Evolutionary conservation across 2,113 vertebrate species (phyloP).

Genomic region (Perccottus glenii): DNA sequence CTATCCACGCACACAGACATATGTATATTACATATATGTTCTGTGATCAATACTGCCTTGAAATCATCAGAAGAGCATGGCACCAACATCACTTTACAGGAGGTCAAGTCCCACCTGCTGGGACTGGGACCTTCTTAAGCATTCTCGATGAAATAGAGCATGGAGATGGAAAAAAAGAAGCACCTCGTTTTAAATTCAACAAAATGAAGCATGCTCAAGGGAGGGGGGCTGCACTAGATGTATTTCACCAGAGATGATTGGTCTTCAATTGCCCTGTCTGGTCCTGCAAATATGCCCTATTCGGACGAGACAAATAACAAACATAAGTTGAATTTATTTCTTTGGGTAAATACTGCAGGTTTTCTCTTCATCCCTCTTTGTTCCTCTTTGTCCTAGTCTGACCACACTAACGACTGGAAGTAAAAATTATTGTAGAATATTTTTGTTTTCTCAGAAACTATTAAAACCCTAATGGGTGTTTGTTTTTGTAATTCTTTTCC

Average conservation of each 20-base stretch:
- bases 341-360: slow-evolving; percentile 20
- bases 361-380: not conserved
- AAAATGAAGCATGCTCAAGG: slow-evolving; percentile 40
- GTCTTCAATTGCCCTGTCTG: slow-evolving; percentile 20
- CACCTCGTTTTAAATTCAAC: slow-evolving; percentile 51
- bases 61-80: slow-evolving; percentile 30
- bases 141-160: slow-evolving; percentile 52
- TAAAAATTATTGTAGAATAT: not conserved
- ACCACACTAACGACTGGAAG: slow-evolving; percentile 1
- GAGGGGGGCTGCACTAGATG: slow-evolving; percentile 31
- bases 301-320: slow-evolving; percentile 42
- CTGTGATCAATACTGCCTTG: slow-evolving; percentile 54
- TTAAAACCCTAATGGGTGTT: slow-evolving; percentile 21
- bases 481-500: slow-evolving; percentile 60
- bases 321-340: slow-evolving; percentile 28
- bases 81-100: slow-evolving; percentile 22
- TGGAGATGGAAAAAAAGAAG: slow-evolving; percentile 24
- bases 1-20: slow-evolving; percentile 29
- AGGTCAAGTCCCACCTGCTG: slow-evolving; percentile 50
- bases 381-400: slow-evolving; percentile 16
- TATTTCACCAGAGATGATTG: slow-evolving; percentile 43
- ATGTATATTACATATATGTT: slow-evolving; percentile 16
- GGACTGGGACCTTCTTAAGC: slow-evolving; percentile 38
- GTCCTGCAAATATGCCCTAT: slow-evolving; percentile 21
- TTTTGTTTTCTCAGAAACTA: not conserved